These are phyloP conservation scores for Brienomyrus brachyistius DNA, from an alignment of 2,113 vertebrate genomes.

Conservation along the genomic window DNA sequence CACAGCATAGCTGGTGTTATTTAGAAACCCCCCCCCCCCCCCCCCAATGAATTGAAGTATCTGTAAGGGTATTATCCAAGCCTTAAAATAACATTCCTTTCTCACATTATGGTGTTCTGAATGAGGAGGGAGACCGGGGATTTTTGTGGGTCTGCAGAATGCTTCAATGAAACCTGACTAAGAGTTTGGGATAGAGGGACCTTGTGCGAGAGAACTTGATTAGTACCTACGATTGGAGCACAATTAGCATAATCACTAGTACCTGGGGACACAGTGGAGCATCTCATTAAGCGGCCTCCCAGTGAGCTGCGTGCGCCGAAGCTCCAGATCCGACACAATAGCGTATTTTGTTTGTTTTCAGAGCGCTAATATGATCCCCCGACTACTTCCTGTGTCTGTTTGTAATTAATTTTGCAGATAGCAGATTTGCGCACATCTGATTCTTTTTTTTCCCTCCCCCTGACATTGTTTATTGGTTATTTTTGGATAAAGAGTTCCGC, in stretches of 20 bases:
- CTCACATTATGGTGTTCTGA: neutral
- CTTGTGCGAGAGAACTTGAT: neutral
- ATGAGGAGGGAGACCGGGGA: neutral
- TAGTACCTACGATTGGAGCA: neutral
- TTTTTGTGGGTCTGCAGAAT: neutral
- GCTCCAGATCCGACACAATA: neutral
- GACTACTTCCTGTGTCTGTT: neutral
- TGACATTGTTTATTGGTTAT: neutral
- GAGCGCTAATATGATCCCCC: neutral
- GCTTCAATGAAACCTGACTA: neutral
- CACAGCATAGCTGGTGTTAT: neutral
- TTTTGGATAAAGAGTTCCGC: neutral
- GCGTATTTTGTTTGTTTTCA: conserved; percentile 2
- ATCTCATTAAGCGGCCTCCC: neutral
- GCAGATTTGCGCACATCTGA: neutral
- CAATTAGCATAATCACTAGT: neutral
- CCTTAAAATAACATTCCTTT: neutral
- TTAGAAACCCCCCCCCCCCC: neutral
- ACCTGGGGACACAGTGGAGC: neutral
- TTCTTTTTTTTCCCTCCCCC: neutral
- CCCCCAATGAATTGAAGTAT: neutral
- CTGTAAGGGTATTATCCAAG: neutral
- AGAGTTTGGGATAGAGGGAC: neutral
- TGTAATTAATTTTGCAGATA: conserved; percentile 13
- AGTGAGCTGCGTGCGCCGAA: neutral